Evolutionary conservation across 1,140 invertebrate genomes (phyloP), one percentile per base, ranked within the genome.

Genomic region (Wasmannia auropunctata): DNA sequence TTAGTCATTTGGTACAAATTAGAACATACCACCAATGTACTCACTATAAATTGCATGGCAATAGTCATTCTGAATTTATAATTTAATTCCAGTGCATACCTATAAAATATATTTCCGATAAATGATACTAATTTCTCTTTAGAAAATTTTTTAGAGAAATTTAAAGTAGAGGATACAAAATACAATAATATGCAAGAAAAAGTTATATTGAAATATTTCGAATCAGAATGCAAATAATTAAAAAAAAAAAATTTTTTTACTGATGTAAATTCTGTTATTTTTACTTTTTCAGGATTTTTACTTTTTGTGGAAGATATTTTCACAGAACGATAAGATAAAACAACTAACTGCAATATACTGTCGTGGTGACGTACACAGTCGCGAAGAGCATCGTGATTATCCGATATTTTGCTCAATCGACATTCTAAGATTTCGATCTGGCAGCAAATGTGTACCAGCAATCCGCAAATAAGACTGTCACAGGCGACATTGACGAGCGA

Each of bases 351-450:
- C 10, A 81, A 83, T 19, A 89, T 62, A 25, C 6, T n/a, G 11
- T 88, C 6, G 43, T 89, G 83, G 7, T 62, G 88, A 70, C 49
- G 60, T 14, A 83, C 51, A 75, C 88, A 88, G 6, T 86, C 46
- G 56, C 28, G 16, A 11, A 11, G 28, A 25, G 2, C 43, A 10
- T 40, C 31, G 14, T 56, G 11, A n/a, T 81, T n/a, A 2, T 14
- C 54, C 8, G 37, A 51, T 16, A 86, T 40, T 16, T 46, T 37
- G 14, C 6, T 88, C 14, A 91, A 46, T 11, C 91, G 85, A 4
- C n/a, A 62, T 14, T 69, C 69, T 5, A 91, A 62, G 3, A 91
- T 91, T n/a, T 87, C 79, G 3, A 91, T 79, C 31, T 91, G 90
- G 14, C 56, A 81, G 31, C 75, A 85, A 8, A 69, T 60, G 19